phyloP scores from a whole-genome alignment of 2,797 vertebrate genomes.

The Morelia viridis region DNA sequence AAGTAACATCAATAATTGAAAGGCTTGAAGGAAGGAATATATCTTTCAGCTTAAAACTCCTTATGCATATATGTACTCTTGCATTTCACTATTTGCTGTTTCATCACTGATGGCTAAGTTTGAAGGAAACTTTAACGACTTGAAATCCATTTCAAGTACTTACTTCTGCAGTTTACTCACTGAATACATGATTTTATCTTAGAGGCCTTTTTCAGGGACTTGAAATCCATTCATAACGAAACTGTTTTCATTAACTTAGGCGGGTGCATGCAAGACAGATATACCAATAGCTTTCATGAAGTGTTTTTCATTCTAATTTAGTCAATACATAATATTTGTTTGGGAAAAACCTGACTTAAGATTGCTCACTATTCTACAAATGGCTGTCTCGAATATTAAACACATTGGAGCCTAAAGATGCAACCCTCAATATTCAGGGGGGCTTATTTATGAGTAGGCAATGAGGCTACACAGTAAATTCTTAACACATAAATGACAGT shows the following conservation, averaged over 20 bases:
- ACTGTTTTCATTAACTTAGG: constrained; percentile 32
- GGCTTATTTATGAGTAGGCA: neutral
- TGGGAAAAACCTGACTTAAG: constrained; percentile 27
- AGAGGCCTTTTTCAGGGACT: constrained; percentile 17
- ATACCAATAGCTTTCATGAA: constrained; percentile 12
- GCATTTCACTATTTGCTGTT: neutral
- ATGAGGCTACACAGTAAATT: neutral
- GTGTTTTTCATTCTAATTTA: constrained; percentile 42
- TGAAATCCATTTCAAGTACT: constrained; percentile 30
- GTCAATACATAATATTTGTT: constrained; percentile 20
- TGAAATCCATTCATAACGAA: constrained; percentile 37
- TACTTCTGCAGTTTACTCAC: constrained; percentile 18
- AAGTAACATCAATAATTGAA: neutral
- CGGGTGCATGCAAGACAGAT: constrained; percentile 16
- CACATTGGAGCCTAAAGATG: neutral
- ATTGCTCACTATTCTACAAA: constrained; percentile 7
- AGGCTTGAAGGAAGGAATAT: neutral
- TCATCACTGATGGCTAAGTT: constrained; percentile 1
- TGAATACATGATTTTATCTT: constrained; percentile 11
- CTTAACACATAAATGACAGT: neutral
- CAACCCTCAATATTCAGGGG: neutral
- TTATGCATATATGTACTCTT: neutral
- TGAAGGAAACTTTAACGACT: neutral
- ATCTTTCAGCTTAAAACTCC: neutral
- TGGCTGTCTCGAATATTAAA: neutral